Percentiles rank a stretch among this genome's conserved stretches.
Evolutionary conservation across 2,888 invertebrate genomes (phyloP).

Genomic region (Sarcophaga subvicina): DNA sequence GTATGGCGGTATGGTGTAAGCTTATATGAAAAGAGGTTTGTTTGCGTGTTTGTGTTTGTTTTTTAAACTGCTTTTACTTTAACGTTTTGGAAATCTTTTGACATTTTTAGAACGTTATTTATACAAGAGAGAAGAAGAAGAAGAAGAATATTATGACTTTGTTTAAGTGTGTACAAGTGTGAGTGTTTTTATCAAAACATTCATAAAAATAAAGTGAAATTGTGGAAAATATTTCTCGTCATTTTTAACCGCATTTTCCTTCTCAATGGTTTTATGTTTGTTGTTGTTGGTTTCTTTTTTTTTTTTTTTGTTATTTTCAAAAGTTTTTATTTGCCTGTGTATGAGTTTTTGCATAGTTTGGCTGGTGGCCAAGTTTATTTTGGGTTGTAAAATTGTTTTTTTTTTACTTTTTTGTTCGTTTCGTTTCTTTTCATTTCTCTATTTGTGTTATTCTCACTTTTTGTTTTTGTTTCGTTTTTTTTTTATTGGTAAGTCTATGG

Average conservation of each 20-base stretch:
- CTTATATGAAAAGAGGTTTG: neutral
- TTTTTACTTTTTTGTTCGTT: constrained; percentile 23
- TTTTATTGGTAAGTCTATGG: neutral
- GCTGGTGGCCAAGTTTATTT: constrained; percentile 65
- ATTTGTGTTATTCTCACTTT: constrained; percentile 5
- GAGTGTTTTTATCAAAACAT: constrained; percentile 17
- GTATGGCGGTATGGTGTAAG: neutral
- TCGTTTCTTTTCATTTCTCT: neutral
- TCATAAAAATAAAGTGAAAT: constrained; percentile 45
- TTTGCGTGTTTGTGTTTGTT: constrained; percentile 5
- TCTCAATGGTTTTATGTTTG: constrained; percentile 24
- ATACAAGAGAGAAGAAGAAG: neutral
- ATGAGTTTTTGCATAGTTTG: constrained; percentile 57
- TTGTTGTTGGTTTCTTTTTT: constrained; percentile 32
- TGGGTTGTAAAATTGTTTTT: constrained; percentile 60
- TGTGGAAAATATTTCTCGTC: constrained; percentile 35
- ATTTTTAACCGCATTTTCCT: constrained; percentile 54
- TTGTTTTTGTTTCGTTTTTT: constrained; percentile 38
- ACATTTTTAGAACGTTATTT: constrained; percentile 43
- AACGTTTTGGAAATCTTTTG: constrained; percentile 24
- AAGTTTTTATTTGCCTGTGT: neutral
- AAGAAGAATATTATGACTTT: constrained; percentile 8
- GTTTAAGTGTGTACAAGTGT: neutral
- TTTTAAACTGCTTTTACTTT: constrained; percentile 35
- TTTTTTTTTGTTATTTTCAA: constrained; percentile 11